These are phyloP conservation scores for Leptinotarsa texana DNA, from an alignment of 1,140 invertebrate species.

Conservation along the genomic window DNA sequence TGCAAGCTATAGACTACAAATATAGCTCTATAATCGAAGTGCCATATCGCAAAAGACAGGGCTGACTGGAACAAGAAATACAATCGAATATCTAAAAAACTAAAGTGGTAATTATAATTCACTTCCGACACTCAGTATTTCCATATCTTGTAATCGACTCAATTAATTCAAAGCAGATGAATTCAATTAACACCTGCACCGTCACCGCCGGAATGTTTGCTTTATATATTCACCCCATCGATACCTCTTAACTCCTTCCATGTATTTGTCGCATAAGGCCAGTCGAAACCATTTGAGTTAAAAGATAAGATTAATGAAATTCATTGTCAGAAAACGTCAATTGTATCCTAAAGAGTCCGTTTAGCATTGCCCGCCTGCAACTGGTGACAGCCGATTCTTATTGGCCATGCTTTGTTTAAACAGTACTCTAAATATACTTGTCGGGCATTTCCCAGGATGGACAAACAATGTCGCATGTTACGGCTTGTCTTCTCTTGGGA, in stretches of 20 bases:
- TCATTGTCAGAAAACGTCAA: conserved; percentile 41
- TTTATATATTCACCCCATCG: conserved; percentile 8
- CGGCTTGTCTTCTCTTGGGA: background rate
- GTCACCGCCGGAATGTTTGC: too few relatives aligned
- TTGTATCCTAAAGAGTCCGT: conserved; percentile 38
- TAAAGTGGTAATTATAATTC: too few relatives aligned
- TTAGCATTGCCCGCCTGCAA: conserved; percentile 30
- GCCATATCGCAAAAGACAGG: too few relatives aligned
- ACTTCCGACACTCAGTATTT: too few relatives aligned
- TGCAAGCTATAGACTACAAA: too few relatives aligned
- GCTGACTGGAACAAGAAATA: too few relatives aligned
- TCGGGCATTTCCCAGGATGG: conserved; percentile 29
- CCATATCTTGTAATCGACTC: too few relatives aligned
- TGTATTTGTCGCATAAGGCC: conserved; percentile 17
- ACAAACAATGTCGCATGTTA: conserved; percentile 25
- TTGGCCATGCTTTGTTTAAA: conserved; percentile 38
- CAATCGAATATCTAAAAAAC: too few relatives aligned
- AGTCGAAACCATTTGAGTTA: conserved; percentile 36
- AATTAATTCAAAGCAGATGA: too few relatives aligned
- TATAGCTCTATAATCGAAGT: too few relatives aligned
- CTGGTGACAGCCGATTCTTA: conserved; percentile 31
- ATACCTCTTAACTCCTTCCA: conserved; percentile 19
- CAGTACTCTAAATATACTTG: conserved; percentile 35
- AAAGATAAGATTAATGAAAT: conserved; percentile 40
- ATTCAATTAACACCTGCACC: too few relatives aligned